Conservation (phyloP, 1,140 invertebrate species). For the Drosophila sechellia region DNA sequence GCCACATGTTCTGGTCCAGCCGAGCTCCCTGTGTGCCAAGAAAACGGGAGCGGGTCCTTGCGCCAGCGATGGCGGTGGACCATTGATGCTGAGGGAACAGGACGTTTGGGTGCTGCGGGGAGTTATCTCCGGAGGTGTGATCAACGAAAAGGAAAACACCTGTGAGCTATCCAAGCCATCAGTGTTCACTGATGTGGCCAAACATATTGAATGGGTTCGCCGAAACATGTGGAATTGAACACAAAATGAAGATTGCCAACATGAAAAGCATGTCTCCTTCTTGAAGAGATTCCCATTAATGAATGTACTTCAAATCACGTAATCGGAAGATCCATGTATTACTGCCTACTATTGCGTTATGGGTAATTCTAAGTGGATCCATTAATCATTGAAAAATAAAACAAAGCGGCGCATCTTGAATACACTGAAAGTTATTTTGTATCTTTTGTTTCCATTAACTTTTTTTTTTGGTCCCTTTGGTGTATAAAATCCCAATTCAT, state of each 20-base stretch:
- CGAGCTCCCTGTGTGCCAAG: constrained; percentile 78
- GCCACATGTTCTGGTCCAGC: constrained; percentile 41
- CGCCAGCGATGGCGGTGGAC: constrained; percentile 76
- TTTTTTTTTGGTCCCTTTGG: no score
- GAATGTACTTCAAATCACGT: constrained; percentile 3
- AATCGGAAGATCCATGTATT: constrained; percentile 9
- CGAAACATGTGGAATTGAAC: constrained; percentile 63
- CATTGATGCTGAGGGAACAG: constrained; percentile 66
- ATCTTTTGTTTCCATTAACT: no score
- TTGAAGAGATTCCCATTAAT: not conserved
- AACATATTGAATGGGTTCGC: constrained; percentile 76
- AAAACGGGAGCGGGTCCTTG: constrained; percentile 76
- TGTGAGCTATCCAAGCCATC: constrained; percentile 74
- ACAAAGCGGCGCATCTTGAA: not conserved
- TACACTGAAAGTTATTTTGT: not conserved
- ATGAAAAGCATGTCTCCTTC: not conserved
- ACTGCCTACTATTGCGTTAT: not conserved
- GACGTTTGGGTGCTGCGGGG: constrained; percentile 73
- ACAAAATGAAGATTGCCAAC: no score
- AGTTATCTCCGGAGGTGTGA: constrained; percentile 55
- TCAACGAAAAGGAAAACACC: constrained; percentile 10
- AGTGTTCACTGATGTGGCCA: constrained; percentile 78
- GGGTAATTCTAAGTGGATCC: constrained; percentile 31
- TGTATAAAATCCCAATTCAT: no score
- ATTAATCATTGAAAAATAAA: constrained; percentile 33